Conservation (phyloP, 2,797 vertebrate genomes). For the Catamblyrhynchus diadema region DNA sequence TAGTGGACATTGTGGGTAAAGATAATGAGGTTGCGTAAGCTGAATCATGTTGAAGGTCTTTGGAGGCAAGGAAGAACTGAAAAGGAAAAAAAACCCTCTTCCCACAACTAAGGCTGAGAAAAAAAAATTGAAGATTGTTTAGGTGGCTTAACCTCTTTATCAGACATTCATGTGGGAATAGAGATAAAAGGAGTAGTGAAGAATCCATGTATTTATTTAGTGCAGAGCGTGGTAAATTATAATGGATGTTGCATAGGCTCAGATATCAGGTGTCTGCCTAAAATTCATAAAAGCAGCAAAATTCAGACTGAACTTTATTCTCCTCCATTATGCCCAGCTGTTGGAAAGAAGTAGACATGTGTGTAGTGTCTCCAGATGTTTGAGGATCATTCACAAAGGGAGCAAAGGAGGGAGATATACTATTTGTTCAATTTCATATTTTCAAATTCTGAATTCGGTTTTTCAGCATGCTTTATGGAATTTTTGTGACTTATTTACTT, state of each 20-base stretch:
- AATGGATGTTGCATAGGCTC: slow-evolving; percentile 23
- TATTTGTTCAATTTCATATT: neutral
- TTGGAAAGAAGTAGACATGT: neutral
- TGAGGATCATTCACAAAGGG: neutral
- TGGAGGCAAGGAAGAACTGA: neutral
- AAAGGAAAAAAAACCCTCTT: neutral
- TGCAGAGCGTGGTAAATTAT: slow-evolving; percentile 11
- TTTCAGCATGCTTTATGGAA: neutral
- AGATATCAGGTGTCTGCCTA: slow-evolving; percentile 44
- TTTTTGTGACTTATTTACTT: neutral
- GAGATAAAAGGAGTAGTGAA: neutral
- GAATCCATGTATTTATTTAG: neutral
- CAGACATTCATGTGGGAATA: neutral
- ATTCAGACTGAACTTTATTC: slow-evolving; percentile 46
- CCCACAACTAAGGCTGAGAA: slow-evolving; percentile 4
- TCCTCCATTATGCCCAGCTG: slow-evolving; percentile 29
- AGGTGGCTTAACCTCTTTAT: slow-evolving; percentile 38
- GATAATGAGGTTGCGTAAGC: neutral
- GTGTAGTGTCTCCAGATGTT: slow-evolving; percentile 10
- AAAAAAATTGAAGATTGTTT: neutral
- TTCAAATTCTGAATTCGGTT: neutral
- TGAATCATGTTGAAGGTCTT: neutral
- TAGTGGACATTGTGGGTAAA: neutral
- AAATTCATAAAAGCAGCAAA: slow-evolving; percentile 16
- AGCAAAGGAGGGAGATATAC: neutral